These are phyloP conservation scores for Zeuzera pyrina DNA, from an alignment of 2,888 invertebrate species.

Conservation along the genomic window DNA sequence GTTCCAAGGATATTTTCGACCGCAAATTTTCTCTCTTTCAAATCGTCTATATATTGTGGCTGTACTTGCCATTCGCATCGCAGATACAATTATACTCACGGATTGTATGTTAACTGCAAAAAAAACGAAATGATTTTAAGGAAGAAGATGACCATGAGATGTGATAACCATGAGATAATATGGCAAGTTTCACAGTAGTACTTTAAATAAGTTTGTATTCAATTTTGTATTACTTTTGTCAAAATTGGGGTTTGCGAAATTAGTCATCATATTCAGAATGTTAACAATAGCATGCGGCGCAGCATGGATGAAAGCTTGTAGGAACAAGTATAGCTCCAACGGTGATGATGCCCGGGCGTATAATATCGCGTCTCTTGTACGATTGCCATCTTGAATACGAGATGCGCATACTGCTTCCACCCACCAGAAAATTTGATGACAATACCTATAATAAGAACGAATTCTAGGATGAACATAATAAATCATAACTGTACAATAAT, in stretches of 20 bases:
- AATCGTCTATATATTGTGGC: conserved; percentile 83
- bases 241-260: conserved; percentile 68
- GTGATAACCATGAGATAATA: background rate
- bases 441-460: too few relatives aligned
- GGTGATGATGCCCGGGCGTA: conserved; percentile 76
- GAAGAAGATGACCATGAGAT: too few relatives aligned
- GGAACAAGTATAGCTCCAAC: conserved; percentile 83
- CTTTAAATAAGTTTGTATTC: background rate
- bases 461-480: too few relatives aligned
- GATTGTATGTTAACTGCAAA: conserved; percentile 77
- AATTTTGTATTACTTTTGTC: conserved; percentile 73
- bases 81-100: conserved; percentile 77
- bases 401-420: conserved; percentile 77
- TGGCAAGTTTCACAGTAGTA: too few relatives aligned
- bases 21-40: conserved; percentile 82
- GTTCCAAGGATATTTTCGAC: conserved; percentile 83
- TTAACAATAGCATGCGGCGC: conserved; percentile 79
- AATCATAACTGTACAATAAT: too few relatives aligned
- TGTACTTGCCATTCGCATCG: conserved; percentile 79
- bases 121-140: conserved; percentile 10
- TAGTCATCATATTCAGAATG: conserved; percentile 72
- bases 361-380: conserved; percentile 73
- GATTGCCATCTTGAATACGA: conserved; percentile 65
- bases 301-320: conserved; percentile 85
- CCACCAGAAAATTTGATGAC: conserved; percentile 83